Conservation (phyloP, 2,888 invertebrate genomes). For the Cheilosia scutellata region DNA sequence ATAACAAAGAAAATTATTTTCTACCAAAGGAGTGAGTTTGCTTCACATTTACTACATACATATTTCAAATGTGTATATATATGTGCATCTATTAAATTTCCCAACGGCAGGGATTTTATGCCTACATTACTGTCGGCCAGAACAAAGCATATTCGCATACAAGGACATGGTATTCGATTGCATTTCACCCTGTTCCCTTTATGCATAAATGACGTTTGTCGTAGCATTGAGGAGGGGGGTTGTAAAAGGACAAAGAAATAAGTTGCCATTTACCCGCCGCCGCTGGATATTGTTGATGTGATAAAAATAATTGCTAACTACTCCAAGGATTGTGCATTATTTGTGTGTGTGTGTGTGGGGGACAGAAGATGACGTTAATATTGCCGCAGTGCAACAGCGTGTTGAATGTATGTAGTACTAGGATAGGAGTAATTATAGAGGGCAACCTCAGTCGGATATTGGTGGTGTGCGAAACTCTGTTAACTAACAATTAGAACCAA, state of each 20-base stretch:
- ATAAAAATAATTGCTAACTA: constrained; percentile 31
- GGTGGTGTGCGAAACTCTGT: constrained; percentile 15
- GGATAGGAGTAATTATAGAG: constrained; percentile 23
- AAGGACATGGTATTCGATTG: constrained; percentile 44
- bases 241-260: not conserved
- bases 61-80: not conserved
- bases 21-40: not conserved
- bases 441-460: not conserved
- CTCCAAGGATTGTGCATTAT: constrained; percentile 9
- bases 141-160: constrained; percentile 34
- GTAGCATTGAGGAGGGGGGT: not conserved
- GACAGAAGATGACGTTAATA: not conserved
- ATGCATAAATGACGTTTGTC: constrained; percentile 1
- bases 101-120: not conserved
- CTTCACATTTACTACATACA: not conserved
- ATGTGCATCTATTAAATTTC: constrained; percentile 10
- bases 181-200: not conserved
- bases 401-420: constrained; percentile 33
- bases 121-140: constrained; percentile 6
- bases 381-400: constrained; percentile 45
- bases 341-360: not conserved
- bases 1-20: not conserved
- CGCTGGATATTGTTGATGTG: not conserved
- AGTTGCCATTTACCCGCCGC: not conserved
- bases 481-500: constrained; percentile 32